Base-by-base conservation (phyloP, 2,797 vertebrate species). In the Malacoraja senta region DNA sequence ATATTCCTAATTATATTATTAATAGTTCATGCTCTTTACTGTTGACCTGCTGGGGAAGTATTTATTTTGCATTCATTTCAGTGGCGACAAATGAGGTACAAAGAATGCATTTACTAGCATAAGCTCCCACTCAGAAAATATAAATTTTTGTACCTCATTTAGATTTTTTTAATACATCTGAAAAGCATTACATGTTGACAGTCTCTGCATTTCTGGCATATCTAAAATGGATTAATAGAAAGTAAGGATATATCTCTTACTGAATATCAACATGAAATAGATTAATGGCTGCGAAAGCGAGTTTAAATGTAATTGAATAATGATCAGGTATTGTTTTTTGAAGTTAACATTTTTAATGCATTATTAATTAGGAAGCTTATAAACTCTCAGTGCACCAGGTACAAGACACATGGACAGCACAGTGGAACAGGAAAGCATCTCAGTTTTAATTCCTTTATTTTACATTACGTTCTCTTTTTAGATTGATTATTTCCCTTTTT, bases 1-100 rank as follows among this genome's bases (percentile, higher is more conserved):
- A 94, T 95, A 95, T 94, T 96, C 95, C 94, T 94, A 93, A 71
- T 93, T 94, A 95, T 94, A 94, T 95, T 95, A 94, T 95, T 95
- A 95, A 96, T 95, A n/a, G 80, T 90, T 92, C 80, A 79, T 81
- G 63, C 79, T 94, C 84, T 94, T 95, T 95, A 94, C 93, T 79
- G 84, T 95, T 93, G 93, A 63, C 93, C 91, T 79, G 58, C 94
- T 94, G 38, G 79, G 93, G 90, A 44, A 93, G 76, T 95, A 95
- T 96, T 96, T 96, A 94, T 93, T 95, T 95, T 93, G 93, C 0
- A 91, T 94, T 95, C 77, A 68, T 86, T 95, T 95, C 95, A 95
- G 94, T 94, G 93, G 80, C 77, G 94, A 94, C 93, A 95, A 94
- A 95, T 95, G 95, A 95, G 94, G 93, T 92, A 92, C 90, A 92